Conservation (phyloP, 2,113 vertebrate genomes). For the human (Homo sapiens) region DNA sequence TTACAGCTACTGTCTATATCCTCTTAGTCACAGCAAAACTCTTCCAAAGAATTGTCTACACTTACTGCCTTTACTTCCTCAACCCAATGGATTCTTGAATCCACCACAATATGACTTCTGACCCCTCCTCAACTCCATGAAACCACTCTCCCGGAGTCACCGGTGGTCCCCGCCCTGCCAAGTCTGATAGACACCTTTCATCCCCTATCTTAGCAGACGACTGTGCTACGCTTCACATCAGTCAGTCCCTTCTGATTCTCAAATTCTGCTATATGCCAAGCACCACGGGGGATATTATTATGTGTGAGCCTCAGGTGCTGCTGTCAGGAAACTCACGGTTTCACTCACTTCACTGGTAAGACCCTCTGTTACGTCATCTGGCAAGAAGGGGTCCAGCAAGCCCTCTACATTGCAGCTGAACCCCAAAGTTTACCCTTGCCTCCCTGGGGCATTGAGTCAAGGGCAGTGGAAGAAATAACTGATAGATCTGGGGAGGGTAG, state of each 20-base stretch:
- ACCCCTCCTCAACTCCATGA: neutral
- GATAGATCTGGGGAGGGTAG: neutral
- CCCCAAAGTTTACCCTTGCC: neutral
- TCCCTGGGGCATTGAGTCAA: neutral
- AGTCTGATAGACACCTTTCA: neutral
- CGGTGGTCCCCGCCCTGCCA: neutral
- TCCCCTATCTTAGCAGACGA: neutral
- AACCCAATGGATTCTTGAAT: neutral
- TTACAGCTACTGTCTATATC: neutral
- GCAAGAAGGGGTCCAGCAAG: neutral
- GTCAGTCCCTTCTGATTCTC: neutral
- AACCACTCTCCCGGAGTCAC: neutral
- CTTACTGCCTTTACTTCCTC: neutral
- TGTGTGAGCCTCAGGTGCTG: neutral
- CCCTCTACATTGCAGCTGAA: neutral
- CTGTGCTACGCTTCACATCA: rapidly evolving
- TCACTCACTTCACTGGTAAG: neutral
- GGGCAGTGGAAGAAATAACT: neutral
- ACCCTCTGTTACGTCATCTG: neutral
- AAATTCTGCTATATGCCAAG: neutral
- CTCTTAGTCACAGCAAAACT: neutral
- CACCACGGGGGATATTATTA: rapidly evolving
- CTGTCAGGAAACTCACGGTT: neutral
- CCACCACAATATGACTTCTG: neutral
- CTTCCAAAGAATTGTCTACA: neutral